These are phyloP conservation scores for Thymelicus lineola DNA, from an alignment of 2,888 invertebrate species.

Conservation along the genomic window DNA sequence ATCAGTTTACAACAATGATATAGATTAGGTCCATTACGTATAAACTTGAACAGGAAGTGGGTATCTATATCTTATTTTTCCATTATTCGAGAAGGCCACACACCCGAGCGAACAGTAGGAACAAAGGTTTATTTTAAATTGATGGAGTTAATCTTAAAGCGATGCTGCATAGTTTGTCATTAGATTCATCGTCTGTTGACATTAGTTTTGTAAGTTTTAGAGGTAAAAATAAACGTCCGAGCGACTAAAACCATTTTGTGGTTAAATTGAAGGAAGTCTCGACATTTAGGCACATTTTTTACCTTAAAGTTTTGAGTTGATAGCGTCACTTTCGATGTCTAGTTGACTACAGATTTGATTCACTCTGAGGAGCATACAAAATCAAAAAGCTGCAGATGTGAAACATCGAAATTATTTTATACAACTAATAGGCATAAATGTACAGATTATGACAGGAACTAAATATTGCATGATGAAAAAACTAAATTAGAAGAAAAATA, in stretches of 20 bases:
- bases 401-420: too few relatives aligned
- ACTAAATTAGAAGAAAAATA: too few relatives aligned
- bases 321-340: too few relatives aligned
- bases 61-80: constrained; percentile 42
- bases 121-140: constrained; percentile 69
- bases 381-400: too few relatives aligned
- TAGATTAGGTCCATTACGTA: constrained; percentile 36
- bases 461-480: too few relatives aligned
- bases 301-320: too few relatives aligned
- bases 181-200: constrained; percentile 59
- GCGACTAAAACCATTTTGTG: background rate
- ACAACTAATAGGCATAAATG: too few relatives aligned
- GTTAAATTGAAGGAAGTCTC: background rate
- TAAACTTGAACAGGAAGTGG: constrained; percentile 42
- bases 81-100: constrained; percentile 60
- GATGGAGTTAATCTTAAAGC: constrained; percentile 75
- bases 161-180: constrained; percentile 71
- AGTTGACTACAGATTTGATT: too few relatives aligned
- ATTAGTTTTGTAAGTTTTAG: constrained; percentile 39
- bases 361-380: too few relatives aligned
- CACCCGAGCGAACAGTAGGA: constrained; percentile 58
- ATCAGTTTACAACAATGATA: constrained; percentile 33
- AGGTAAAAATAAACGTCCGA: background rate
- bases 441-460: too few relatives aligned
- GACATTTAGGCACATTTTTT: too few relatives aligned